A percentile compares a stretch with the other conserved stretches of the same genome.
Conservation (phyloP, 2,797 vertebrate genomes). For the Lophius americanus region DNA sequence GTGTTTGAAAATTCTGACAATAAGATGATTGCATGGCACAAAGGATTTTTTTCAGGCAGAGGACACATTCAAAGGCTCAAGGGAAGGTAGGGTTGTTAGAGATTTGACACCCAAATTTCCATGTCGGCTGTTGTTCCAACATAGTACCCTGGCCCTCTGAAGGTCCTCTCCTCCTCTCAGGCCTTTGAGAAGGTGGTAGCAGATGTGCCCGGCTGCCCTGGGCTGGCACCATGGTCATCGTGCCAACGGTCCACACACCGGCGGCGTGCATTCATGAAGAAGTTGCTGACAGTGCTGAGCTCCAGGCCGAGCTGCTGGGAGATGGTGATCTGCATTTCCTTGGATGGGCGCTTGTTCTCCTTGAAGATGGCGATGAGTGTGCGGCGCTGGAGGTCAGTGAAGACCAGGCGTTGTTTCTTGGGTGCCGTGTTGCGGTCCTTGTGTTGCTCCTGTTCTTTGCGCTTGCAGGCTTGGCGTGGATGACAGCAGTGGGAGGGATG, state of each 20-base stretch:
- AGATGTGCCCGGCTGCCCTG: constrained; percentile 88
- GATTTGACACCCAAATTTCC: constrained; percentile 55
- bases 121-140: constrained; percentile 51
- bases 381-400: constrained; percentile 98
- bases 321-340: constrained; percentile 99
- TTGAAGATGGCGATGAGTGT: constrained; percentile 99
- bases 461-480: constrained; percentile 91
- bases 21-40: constrained; percentile 82
- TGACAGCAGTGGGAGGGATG: constrained; percentile 69
- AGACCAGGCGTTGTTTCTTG: constrained; percentile 97
- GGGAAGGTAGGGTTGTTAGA: constrained; percentile 56
- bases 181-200: constrained; percentile 95
- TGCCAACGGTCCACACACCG: constrained; percentile 97
- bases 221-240: constrained; percentile 89
- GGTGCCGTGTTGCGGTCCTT: constrained; percentile 93
- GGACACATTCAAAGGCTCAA: constrained; percentile 64
- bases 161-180: constrained; percentile 79
- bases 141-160: constrained; percentile 52
- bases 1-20: constrained; percentile 70
- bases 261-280: constrained; percentile 99
- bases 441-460: constrained; percentile 98
- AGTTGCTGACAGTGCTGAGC: constrained; percentile 99
- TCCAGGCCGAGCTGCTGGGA: constrained; percentile 98
- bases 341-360: constrained; percentile 98
- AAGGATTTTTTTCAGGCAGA: constrained; percentile 62